phyloP scores from a whole-genome alignment of 2,797 vertebrate genomes.

The Gallinago solitaria region DNA sequence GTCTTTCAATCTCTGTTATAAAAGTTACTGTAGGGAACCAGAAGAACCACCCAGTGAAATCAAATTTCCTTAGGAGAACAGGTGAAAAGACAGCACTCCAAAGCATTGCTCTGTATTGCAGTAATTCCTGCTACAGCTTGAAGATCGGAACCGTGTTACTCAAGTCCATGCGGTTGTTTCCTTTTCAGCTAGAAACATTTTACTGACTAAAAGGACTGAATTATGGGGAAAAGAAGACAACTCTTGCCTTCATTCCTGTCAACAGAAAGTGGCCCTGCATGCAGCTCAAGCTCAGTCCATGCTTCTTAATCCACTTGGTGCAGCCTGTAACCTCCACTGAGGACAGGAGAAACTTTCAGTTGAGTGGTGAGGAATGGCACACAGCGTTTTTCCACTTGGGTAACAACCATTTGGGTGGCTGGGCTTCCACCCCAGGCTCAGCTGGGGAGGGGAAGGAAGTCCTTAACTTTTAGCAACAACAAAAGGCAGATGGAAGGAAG shows the following conservation, averaged over 20 bases:
- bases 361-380: neutral
- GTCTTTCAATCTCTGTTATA: neutral
- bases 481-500: neutral
- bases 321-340: too few relatives aligned
- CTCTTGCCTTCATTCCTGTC: neutral
- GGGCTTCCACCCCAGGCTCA: neutral
- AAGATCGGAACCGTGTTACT: neutral
- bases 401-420: neutral
- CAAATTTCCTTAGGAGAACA: neutral
- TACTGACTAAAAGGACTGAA: neutral
- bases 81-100: neutral
- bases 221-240: neutral
- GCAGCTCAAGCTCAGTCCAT: neutral
- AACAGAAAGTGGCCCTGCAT: fast-evolving
- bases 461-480: neutral
- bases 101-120: neutral
- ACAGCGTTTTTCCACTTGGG: fast-evolving
- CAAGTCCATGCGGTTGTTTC: neutral
- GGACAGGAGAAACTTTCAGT: neutral
- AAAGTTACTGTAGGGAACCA: neutral
- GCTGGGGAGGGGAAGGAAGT: neutral
- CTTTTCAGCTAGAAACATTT: neutral
- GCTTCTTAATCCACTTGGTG: neutral
- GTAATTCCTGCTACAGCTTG: neutral
- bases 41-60: neutral